Evolutionary conservation across 2,797 vertebrate genomes (phyloP).

Genomic region (Selene dorsalis): DNA sequence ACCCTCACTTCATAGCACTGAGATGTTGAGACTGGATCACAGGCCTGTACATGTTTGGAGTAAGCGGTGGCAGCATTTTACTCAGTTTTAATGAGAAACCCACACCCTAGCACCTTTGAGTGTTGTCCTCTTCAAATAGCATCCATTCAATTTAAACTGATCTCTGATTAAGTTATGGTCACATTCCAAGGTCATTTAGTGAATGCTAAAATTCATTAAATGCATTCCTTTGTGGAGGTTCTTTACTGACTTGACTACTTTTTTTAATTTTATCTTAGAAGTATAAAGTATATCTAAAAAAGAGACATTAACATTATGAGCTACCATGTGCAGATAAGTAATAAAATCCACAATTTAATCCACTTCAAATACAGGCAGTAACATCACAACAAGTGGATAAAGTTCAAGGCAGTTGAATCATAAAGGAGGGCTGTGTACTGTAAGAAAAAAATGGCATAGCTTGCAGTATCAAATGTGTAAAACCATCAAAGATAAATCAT

Average conservation of each 20-base stretch:
- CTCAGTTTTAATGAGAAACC: not conserved
- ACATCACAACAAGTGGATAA: constrained; percentile 4
- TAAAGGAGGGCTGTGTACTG: constrained; percentile 23
- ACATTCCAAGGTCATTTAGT: constrained; percentile 18
- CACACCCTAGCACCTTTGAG: not conserved
- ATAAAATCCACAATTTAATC: constrained; percentile 40
- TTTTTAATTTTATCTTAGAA: constrained; percentile 14
- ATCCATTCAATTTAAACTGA: not conserved
- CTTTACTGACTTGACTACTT: not conserved
- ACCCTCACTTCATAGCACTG: constrained; percentile 9
- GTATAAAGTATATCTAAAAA: not conserved
- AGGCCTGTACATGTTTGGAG: constrained; percentile 11
- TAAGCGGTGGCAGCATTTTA: not conserved
- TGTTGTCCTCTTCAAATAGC: not conserved
- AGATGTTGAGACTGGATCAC: constrained; percentile 11
- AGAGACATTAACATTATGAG: constrained; percentile 14
- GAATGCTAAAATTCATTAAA: not conserved
- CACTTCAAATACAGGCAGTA: constrained; percentile 38
- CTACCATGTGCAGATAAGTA: constrained; percentile 7
- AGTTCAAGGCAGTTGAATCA: constrained; percentile 18
- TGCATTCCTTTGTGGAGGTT: not conserved
- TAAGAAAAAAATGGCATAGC: constrained; percentile 9
- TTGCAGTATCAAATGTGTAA: constrained; percentile 48
- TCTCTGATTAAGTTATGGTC: not conserved
- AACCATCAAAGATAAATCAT: constrained; percentile 64